Percentiles rank a stretch among this genome's conserved stretches.
phyloP scores from a whole-genome alignment of 2,113 vertebrate species.

The Sylvia atricapilla region DNA sequence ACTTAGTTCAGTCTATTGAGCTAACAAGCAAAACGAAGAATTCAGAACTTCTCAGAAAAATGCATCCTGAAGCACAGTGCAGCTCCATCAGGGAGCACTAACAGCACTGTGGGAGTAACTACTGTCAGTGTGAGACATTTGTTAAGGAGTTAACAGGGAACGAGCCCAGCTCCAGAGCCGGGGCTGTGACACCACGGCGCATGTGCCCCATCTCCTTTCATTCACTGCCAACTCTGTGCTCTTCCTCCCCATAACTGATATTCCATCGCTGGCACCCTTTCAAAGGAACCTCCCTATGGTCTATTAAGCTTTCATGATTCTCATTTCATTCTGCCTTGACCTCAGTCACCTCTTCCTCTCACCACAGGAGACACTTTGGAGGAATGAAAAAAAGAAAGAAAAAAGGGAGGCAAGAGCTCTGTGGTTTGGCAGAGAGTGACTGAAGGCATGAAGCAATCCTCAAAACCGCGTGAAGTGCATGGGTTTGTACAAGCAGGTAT shows the following conservation, averaged over 20 bases:
- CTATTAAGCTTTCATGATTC: constrained; percentile 37
- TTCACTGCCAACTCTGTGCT: neutral
- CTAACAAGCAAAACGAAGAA: neutral
- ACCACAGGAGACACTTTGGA: neutral
- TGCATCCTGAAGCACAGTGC: neutral
- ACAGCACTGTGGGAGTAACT: neutral
- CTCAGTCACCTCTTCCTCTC: constrained; percentile 14
- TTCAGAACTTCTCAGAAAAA: neutral
- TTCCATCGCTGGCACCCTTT: neutral
- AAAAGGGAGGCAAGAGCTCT: neutral
- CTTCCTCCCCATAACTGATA: neutral
- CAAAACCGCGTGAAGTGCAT: neutral
- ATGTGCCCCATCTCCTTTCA: neutral
- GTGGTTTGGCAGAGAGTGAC: neutral
- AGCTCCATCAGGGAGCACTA: neutral
- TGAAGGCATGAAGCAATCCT: neutral
- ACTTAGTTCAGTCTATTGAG: neutral
- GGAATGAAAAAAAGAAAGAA: neutral
- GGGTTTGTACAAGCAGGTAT: neutral
- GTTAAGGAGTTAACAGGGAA: neutral
- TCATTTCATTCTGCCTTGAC: constrained; percentile 32
- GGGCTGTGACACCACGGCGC: rapidly evolving
- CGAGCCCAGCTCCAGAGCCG: neutral
- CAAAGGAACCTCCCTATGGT: constrained; percentile 30
- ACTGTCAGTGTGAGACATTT: neutral